These are phyloP conservation scores for Drosophila eugracilis DNA, from an alignment of 1,140 invertebrate genomes.

Conservation along the genomic window DNA sequence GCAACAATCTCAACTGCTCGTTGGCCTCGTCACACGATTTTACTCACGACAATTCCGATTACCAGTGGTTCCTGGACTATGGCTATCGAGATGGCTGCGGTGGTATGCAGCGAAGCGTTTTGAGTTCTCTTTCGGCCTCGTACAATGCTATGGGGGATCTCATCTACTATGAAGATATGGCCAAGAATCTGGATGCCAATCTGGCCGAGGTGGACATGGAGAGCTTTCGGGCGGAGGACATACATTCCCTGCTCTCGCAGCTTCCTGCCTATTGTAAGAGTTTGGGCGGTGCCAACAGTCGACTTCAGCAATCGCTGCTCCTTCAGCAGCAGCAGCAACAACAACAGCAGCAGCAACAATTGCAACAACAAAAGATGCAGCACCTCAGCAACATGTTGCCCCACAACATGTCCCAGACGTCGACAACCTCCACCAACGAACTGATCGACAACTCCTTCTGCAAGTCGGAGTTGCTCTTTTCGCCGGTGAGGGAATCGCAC, in stretches of 20 bases:
- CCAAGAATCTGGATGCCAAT: constrained; percentile 95
- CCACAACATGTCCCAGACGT: constrained; percentile 85
- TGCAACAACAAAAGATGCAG: constrained; percentile 59
- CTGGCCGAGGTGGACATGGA: constrained; percentile 98
- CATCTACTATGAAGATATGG: constrained; percentile 92
- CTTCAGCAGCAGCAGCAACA: constrained; percentile 84
- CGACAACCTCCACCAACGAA: constrained; percentile 78
- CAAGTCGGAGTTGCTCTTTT: constrained; percentile 95
- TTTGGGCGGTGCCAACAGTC: constrained; percentile 70
- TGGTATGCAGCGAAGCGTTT: constrained; percentile 91
- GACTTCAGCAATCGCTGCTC: constrained; percentile 72
- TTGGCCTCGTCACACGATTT: constrained; percentile 87
- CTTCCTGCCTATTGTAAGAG: constrained; percentile 89
- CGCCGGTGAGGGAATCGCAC: constrained; percentile 94
- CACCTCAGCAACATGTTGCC: constrained; percentile 47
- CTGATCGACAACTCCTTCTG: constrained; percentile 89
- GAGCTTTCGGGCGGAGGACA: constrained; percentile 95
- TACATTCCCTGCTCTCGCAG: constrained; percentile 92
- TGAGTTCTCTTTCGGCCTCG: constrained; percentile 92
- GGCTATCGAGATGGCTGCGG: constrained; percentile 92
- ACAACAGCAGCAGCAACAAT: constrained; percentile 56
- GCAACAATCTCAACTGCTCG: constrained; percentile 82
- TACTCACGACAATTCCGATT: constrained; percentile 94
- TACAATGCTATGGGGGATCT: constrained; percentile 90
- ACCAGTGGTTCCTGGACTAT: constrained; percentile 95